A percentile compares a stretch with the other conserved stretches of the same genome.
phyloP scores from a whole-genome alignment of 2,113 vertebrate genomes.

The Eurystomus gularis region DNA sequence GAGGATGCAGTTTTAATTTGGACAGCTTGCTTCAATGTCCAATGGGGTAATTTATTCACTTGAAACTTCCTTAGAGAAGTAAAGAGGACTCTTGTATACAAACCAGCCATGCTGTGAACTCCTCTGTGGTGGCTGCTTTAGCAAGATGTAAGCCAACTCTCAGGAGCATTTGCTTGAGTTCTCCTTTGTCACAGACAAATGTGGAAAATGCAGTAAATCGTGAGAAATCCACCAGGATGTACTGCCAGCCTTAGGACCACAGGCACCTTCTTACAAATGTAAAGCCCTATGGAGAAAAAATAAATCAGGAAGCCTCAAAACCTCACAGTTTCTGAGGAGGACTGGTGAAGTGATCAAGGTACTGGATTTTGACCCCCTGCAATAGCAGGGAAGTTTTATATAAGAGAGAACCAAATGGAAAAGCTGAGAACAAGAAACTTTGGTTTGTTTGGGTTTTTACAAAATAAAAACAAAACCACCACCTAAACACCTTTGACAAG shows the following conservation, averaged over 20 bases:
- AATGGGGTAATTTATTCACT: not conserved
- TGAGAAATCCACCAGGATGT: not conserved
- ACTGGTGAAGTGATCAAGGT: not conserved
- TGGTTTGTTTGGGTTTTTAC: not conserved
- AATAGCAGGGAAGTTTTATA: not conserved
- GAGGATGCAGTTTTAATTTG: not conserved
- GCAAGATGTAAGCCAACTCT: fast-evolving
- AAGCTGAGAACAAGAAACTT: not conserved
- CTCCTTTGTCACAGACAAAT: not conserved
- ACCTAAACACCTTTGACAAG: not conserved
- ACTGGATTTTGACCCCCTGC: fast-evolving
- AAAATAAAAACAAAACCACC: no score
- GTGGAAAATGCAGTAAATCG: not conserved
- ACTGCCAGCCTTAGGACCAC: not conserved
- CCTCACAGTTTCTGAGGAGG: not conserved
- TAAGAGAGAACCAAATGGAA: not conserved
- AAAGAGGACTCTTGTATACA: not conserved
- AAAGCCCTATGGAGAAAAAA: not conserved
- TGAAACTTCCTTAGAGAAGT: not conserved
- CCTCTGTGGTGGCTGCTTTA: not conserved
- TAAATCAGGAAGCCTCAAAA: not conserved
- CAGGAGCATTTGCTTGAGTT: not conserved
- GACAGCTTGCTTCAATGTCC: not conserved
- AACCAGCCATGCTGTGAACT: not conserved
- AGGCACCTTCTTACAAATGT: not conserved